A percentile compares a stretch with the other conserved stretches of the same genome.
phyloP scores from a whole-genome alignment of 2,888 invertebrate genomes.

The Pyralis farinalis region DNA sequence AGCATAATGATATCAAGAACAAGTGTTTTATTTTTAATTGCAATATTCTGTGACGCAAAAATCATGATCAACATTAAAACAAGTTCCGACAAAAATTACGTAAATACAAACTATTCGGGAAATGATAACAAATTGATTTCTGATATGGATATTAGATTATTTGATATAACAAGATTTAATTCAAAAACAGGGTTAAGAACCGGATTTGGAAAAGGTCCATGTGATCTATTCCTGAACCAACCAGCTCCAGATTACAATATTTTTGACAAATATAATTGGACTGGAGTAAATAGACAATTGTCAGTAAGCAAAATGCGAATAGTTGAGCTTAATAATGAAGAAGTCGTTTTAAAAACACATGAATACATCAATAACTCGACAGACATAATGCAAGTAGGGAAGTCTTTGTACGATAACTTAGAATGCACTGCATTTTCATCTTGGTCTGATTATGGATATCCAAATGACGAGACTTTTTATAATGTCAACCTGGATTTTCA shows the following conservation, averaged over 20 bases:
- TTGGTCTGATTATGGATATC: conserved; percentile 43
- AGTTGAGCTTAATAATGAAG: conserved; percentile 39
- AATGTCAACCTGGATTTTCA: conserved; percentile 36
- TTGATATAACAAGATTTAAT: conserved; percentile 48
- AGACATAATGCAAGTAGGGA: conserved; percentile 23
- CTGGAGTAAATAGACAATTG: conserved; percentile 37
- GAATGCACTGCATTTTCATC: conserved; percentile 38
- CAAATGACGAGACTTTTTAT: conserved; percentile 36
- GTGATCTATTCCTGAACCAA: conserved; percentile 49
- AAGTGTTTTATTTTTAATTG: neutral
- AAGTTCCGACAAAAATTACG: conserved; percentile 27
- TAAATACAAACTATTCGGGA: conserved; percentile 31
- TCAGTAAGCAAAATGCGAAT: conserved; percentile 34
- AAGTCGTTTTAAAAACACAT: conserved; percentile 33
- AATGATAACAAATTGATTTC: conserved; percentile 41
- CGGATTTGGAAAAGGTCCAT: conserved; percentile 48
- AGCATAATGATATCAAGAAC: neutral
- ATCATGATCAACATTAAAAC: conserved; percentile 41
- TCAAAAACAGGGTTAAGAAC: conserved; percentile 43
- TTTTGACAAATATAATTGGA: conserved; percentile 49
- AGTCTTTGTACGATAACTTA: conserved; percentile 27
- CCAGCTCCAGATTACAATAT: conserved; percentile 50
- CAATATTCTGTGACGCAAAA: conserved; percentile 23
- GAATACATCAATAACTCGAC: conserved; percentile 49
- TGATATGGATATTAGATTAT: conserved; percentile 41